These are phyloP conservation scores for Corythucha ciliata DNA, from an alignment of 2,888 invertebrate species.

Conservation along the genomic window DNA sequence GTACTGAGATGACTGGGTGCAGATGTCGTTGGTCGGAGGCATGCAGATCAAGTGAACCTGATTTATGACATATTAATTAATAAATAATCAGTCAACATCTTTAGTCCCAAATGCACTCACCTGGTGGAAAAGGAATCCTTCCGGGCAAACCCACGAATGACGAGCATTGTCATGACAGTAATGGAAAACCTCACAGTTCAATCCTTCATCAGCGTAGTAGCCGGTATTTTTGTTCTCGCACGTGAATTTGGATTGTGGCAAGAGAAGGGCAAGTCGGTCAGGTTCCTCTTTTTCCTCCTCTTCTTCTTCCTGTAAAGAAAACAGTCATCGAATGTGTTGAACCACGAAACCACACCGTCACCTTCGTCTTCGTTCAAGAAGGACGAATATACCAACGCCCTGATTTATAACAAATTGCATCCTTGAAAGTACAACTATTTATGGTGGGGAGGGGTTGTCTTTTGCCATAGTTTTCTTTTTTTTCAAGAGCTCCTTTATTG, in stretches of 20 bases:
- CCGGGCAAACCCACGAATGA: conserved; percentile 89
- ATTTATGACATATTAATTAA: conserved; percentile 19
- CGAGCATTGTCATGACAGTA: conserved; percentile 83
- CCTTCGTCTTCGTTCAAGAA: too few species aligned
- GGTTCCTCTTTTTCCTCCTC: conserved; percentile 75
- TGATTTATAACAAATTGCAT: too few species aligned
- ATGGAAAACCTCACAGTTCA: conserved; percentile 86
- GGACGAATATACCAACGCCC: too few species aligned
- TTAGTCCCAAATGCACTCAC: too few species aligned
- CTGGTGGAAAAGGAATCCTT: conserved; percentile 81
- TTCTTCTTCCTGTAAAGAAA: conserved; percentile 46
- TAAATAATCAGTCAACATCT: too few species aligned
- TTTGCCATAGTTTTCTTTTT: too few species aligned
- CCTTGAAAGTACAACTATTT: too few species aligned
- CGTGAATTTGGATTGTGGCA: conserved; percentile 75
- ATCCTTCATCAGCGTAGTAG: conserved; percentile 82
- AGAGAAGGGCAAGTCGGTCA: conserved; percentile 65
- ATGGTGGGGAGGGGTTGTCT: too few species aligned
- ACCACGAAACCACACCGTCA: too few species aligned
- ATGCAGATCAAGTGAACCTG: conserved; percentile 88
- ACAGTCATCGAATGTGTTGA: neutral
- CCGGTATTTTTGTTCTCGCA: conserved; percentile 73
- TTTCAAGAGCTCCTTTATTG: too few species aligned
- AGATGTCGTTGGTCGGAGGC: conserved; percentile 81
- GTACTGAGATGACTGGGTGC: conserved; percentile 78